These are phyloP conservation scores for Pristionchus maxplancki DNA, from an alignment of 2,888 invertebrate species.

Conservation along the genomic window DNA sequence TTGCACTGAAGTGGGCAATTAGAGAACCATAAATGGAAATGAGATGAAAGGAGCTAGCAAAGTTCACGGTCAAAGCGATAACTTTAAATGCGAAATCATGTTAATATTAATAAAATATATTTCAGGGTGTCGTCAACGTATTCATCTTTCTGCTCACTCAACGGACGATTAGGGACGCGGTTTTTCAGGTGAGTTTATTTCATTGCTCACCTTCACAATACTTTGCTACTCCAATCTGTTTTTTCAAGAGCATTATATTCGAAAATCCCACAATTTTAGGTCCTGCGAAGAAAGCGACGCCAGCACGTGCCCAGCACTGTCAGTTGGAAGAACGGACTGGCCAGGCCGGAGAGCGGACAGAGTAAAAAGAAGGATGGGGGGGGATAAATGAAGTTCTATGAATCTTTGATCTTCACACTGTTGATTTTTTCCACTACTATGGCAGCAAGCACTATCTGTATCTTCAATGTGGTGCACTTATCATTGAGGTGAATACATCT, in stretches of 20 bases:
- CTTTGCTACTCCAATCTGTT: no score
- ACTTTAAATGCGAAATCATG: background rate
- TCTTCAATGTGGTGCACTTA: no score
- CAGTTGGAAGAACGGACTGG: background rate
- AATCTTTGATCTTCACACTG: background rate
- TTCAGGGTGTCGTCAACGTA: slow-evolving; percentile 60
- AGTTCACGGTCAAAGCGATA: background rate
- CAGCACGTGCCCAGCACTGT: background rate
- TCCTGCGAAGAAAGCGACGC: background rate
- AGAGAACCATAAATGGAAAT: background rate
- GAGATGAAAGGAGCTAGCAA: background rate
- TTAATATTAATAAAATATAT: background rate
- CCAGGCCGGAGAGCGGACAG: background rate
- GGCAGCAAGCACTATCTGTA: no score
- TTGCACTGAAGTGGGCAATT: background rate
- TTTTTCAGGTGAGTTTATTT: background rate
- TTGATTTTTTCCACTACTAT: no score
- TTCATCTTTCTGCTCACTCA: slow-evolving; percentile 60
- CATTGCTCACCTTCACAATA: no score
- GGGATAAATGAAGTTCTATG: background rate
- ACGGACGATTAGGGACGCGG: slow-evolving; percentile 56
- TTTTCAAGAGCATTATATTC: no score
- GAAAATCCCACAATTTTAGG: background rate
- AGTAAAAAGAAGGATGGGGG: background rate
- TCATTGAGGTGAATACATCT: no score